Percentiles rank a stretch among this genome's conserved stretches.
Evolutionary conservation across 2,113 vertebrate species (phyloP).

Genomic region (Camelus dromedarius): DNA sequence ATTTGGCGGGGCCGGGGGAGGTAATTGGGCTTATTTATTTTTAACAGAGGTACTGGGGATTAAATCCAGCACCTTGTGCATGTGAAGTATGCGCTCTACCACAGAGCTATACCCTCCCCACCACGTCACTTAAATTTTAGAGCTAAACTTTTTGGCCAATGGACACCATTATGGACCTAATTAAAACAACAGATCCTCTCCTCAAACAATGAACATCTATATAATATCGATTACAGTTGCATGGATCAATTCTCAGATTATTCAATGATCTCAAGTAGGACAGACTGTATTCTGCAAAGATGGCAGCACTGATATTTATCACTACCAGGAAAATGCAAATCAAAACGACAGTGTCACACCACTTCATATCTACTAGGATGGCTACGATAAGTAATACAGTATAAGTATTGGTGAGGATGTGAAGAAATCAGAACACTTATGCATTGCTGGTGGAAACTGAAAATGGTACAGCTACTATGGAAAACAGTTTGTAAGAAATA

Average conservation of each 20-base stretch:
- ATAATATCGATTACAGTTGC: neutral
- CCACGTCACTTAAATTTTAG: conserved; percentile 5
- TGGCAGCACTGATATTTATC: neutral
- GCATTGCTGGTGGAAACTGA: neutral
- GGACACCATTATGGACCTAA: neutral
- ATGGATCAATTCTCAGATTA: neutral
- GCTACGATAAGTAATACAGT: neutral
- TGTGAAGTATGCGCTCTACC: too few relatives aligned
- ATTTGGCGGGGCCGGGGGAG: neutral
- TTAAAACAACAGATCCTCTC: neutral
- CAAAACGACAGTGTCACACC: neutral
- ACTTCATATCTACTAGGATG: neutral
- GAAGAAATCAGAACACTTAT: neutral
- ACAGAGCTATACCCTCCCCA: too few relatives aligned
- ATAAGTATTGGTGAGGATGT: neutral
- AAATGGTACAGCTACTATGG: neutral
- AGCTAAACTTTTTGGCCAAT: neutral
- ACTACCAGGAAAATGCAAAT: neutral
- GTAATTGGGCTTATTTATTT: too few relatives aligned
- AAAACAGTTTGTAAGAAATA: neutral
- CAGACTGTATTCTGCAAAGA: neutral
- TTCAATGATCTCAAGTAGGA: neutral
- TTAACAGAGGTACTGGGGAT: too few relatives aligned
- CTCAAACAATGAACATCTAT: neutral
- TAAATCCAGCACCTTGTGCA: too few relatives aligned